Evolutionary conservation across 2,888 invertebrate genomes (phyloP), one percentile per base, ranked within the genome.

Genomic region (Mythimna albipuncta): DNA sequence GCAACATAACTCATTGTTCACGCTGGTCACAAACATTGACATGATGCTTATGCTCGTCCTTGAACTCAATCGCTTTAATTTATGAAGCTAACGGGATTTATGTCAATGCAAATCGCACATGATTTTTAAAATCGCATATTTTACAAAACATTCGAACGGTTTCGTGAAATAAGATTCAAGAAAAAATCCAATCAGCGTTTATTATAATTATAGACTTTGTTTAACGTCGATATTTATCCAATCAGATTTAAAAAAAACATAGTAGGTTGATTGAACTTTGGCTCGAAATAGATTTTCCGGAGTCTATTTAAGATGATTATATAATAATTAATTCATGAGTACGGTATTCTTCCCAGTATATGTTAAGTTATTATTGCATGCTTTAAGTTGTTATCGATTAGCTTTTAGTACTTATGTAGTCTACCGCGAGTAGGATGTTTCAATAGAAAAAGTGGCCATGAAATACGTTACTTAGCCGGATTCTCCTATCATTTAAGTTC

Each of bases 11-110:
- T 94, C 93, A 96, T 96, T 96, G 95, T 96, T 94, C 93, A 95
- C 93, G 92, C 94, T 93, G 95, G 94, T 94, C 96, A 94, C 96
- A 95, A 90, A 92, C 92, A 88, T 89, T 89, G 91, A 85, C 90
- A 91, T 93, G 93, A 94, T 93, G 94, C 92, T 94, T 93, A 94
- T 93, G 88, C 87, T 87, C 91, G 95, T 94, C 95, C 96, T 95
- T 96, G 95, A 96, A 95, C 96, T 96, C 94, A 94, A 96, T 96
- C 93, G 93, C 89, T 88, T 91, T 91, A 92, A 93, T 94, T 94
- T 93, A 94, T 93, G 93, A 93, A 93, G 93, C 93, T 94, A 94
- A 93, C 93, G 93, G 94, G 93, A 94, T 92, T 93, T 93, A 93
- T 95, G 94, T 95, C 94, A 95, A 95, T 95, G 94, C 91, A 93